A percentile compares a stretch with the other conserved stretches of the same genome.
These are phyloP conservation scores for Brenthis hecate DNA, from an alignment of 2,888 invertebrate species.

Conservation along the genomic window DNA sequence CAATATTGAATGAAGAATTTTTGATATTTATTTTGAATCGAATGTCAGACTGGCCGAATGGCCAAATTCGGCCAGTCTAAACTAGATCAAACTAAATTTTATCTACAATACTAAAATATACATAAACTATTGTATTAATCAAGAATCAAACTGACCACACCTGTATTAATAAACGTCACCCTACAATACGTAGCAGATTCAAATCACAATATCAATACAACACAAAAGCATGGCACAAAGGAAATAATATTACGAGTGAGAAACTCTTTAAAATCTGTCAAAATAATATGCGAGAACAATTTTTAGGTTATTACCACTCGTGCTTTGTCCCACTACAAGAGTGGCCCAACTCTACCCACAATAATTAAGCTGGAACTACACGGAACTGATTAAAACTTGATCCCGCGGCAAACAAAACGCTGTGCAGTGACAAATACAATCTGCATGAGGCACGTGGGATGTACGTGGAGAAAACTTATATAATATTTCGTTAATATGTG, in stretches of 20 bases:
- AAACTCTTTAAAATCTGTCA: neutral
- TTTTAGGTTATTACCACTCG: constrained; percentile 12
- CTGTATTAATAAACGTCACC: no score
- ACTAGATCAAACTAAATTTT: no score
- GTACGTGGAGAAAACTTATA: neutral
- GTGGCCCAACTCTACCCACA: neutral
- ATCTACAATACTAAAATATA: no score
- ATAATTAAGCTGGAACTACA: constrained; percentile 21
- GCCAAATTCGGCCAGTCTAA: no score
- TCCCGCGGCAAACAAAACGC: constrained; percentile 16
- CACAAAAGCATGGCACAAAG: neutral
- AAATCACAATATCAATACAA: neutral
- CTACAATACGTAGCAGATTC: no score
- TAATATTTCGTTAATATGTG: neutral
- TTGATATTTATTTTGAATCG: no score
- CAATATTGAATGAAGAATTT: no score
- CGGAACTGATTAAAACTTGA: constrained; percentile 29
- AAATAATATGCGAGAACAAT: neutral
- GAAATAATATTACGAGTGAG: neutral
- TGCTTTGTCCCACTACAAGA: constrained; percentile 6
- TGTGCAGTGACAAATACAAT: constrained; percentile 5
- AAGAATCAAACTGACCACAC: no score
- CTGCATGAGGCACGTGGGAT: neutral
- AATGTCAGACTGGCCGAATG: no score
- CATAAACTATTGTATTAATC: no score